Evolutionary conservation across 2,113 vertebrate genomes (phyloP).

Genomic region (Todiramphus saurophagus): DNA sequence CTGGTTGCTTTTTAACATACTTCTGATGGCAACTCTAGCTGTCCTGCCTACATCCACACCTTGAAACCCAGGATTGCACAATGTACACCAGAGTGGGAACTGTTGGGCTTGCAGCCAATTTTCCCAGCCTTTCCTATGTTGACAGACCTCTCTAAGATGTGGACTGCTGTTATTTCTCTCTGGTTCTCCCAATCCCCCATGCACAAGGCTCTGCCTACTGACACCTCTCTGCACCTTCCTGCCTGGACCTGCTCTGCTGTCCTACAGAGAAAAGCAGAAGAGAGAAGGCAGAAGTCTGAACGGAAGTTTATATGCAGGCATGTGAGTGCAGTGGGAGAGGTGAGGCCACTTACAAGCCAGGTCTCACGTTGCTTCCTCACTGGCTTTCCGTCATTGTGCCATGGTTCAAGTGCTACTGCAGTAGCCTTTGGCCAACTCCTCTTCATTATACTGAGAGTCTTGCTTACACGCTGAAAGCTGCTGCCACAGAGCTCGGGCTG

Average conservation of each 20-base stretch:
- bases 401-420: not conserved
- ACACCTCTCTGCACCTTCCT: not conserved
- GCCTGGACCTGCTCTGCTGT: not conserved
- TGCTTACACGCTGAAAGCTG: not conserved
- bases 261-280: not conserved
- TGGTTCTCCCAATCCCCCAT: not conserved
- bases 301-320: not conserved
- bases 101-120: not conserved
- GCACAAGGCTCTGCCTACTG: not conserved
- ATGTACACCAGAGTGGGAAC: not conserved
- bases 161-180: not conserved
- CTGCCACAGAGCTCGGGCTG: not conserved
- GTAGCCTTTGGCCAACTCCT: not conserved
- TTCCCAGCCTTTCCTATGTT: not conserved
- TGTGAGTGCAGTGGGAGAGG: not conserved
- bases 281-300: not conserved
- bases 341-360: not conserved
- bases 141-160: not conserved
- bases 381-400: not conserved
- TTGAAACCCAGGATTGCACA: not conserved
- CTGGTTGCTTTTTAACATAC: not conserved
- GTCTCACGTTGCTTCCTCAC: not conserved
- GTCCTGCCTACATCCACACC: not conserved
- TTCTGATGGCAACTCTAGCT: not conserved
- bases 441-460: not conserved